Evolutionary conservation across 2,888 invertebrate species (phyloP), one percentile per base, ranked within the genome.

Genomic region (Agonopterix arenella): DNA sequence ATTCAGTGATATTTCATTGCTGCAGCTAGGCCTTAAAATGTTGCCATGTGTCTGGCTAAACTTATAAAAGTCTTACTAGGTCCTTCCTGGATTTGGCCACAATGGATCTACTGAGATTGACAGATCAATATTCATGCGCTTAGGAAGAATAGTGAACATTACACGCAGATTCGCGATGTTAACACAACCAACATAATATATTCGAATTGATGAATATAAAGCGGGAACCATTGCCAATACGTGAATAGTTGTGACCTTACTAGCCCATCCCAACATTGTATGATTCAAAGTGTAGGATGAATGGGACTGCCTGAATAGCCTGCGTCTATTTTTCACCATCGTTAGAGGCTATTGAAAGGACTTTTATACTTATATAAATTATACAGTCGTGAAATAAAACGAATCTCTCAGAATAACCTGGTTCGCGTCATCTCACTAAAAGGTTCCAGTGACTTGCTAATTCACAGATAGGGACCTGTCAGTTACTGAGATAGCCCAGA

Each of bases 231-330:
- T 68, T 76, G 73, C 64, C 70, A 67, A 69, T 61, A 62, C 61
- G 63, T 84, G 79, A 83, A 84, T 84, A 76, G 75, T 60, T 53
- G 57, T 74, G 85, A 76, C 88, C 85, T 85, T 83, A 81, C 77
- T 68, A 65, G 73, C 86, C 86, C 79, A 76, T 76, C 71, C 80
- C 70, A 64, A 70, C 74, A 83, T 80, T 84, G 79, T 83, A 68
- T 63, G 62, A 63, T 58, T 68, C 65, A 70, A 70, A 74, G 74
- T 76, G 73, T 28, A 54, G 55, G 55, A 72, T 83, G 77, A 82
- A 81, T 80, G 73, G 72, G 60, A 66, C 58, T 62, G 58, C 61
- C 66, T 77, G 71, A 77, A 81, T 81, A 72, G 72, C 60, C 59
- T 67, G 66, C 70, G 71, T 74, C 73, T 70, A 70, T 76, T 77